These are phyloP conservation scores for Lindbergichthys nudifrons DNA, from an alignment of 2,797 vertebrate species.

Conservation along the genomic window DNA sequence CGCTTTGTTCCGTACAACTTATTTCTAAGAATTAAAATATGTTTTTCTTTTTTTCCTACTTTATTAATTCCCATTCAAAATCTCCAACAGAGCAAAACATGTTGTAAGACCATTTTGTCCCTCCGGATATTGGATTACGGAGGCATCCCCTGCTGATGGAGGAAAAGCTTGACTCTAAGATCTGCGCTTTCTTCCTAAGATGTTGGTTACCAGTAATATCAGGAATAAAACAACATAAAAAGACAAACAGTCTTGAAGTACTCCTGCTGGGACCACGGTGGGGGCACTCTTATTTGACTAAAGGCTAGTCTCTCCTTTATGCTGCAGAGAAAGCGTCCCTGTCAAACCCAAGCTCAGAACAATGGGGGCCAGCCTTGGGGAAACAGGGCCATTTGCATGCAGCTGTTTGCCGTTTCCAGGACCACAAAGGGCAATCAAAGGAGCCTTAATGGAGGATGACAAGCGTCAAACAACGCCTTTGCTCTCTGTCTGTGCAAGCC, in stretches of 20 bases:
- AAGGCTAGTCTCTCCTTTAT: conserved; percentile 88
- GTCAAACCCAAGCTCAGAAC: conserved; percentile 89
- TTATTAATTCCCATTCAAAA: conserved; percentile 64
- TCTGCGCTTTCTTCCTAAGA: conserved; percentile 84
- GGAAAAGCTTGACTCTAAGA: conserved; percentile 85
- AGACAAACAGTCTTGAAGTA: conserved; percentile 85
- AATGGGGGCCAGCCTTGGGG: conserved; percentile 89
- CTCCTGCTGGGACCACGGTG: conserved; percentile 86
- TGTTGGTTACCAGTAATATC: conserved; percentile 84
- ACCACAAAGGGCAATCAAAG: conserved; percentile 93
- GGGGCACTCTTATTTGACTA: conserved; percentile 89
- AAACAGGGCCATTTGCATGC: conserved; percentile 93
- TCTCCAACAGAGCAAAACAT: conserved; percentile 72
- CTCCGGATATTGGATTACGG: conserved; percentile 83
- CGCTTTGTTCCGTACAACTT: conserved; percentile 57
- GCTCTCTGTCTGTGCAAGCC: conserved; percentile 75
- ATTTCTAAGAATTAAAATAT: conserved; percentile 58
- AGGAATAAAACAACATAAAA: conserved; percentile 84
- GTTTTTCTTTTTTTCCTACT: conserved; percentile 41
- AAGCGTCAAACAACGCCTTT: conserved; percentile 88
- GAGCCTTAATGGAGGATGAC: conserved; percentile 91
- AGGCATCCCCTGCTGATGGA: conserved; percentile 79
- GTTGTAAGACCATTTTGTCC: conserved; percentile 58
- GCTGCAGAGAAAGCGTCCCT: conserved; percentile 90
- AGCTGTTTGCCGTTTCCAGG: conserved; percentile 96